Evolutionary conservation across 2,888 invertebrate species (phyloP).

Genomic region (Vesta saturnalis): DNA sequence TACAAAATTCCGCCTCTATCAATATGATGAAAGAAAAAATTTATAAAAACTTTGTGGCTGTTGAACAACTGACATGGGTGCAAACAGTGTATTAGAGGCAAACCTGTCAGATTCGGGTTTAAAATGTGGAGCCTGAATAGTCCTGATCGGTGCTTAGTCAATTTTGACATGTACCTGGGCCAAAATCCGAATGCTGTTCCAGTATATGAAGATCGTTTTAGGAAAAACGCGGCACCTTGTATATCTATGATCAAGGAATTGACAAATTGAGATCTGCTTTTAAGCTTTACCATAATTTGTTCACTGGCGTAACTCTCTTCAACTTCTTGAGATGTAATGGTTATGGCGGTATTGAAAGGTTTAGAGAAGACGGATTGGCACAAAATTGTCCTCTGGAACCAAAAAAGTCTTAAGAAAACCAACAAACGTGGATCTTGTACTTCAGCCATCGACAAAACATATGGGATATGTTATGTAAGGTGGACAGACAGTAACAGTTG

Average conservation of each 20-base stretch:
- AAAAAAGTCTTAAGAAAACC: neutral
- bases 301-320: neutral
- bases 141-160: slow-evolving; percentile 40
- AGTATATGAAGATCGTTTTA: slow-evolving; percentile 9
- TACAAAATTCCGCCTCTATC: neutral
- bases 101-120: slow-evolving; percentile 28
- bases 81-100: too few species aligned
- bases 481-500: too few species aligned
- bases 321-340: neutral
- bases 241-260: neutral
- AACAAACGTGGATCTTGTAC: neutral
- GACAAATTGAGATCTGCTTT: neutral
- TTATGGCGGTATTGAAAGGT: neutral
- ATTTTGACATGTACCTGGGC: slow-evolving; percentile 25
- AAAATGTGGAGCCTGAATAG: slow-evolving; percentile 46
- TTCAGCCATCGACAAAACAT: neutral
- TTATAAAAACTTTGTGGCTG: neutral
- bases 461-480: slow-evolving; percentile 19
- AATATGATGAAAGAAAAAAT: neutral
- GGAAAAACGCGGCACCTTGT: neutral
- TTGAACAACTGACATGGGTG: slow-evolving; percentile 34
- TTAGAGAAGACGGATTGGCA: neutral
- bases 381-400: neutral
- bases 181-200: neutral
- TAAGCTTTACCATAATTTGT: neutral